A percentile compares a stretch with the other conserved stretches of the same genome.
Evolutionary conservation across 2,113 vertebrate species (phyloP).

Genomic region (Beaufortia kweichowensis): DNA sequence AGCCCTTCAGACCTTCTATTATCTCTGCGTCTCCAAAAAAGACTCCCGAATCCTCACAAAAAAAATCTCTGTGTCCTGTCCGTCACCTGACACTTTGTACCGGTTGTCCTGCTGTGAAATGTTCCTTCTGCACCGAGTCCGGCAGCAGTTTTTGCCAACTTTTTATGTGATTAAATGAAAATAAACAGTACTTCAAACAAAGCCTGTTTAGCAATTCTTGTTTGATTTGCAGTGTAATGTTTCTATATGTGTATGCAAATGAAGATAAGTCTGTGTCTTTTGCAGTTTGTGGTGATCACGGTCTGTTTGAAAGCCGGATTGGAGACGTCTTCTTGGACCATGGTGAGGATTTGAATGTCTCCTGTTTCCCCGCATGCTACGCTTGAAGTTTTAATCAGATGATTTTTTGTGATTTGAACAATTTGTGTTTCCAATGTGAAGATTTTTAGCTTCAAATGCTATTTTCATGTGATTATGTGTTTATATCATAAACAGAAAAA

Average conservation of each 20-base stretch:
- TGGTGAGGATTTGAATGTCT: slow-evolving; percentile 76
- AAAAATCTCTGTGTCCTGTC: slow-evolving; percentile 30
- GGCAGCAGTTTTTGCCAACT: background rate
- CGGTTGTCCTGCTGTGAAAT: slow-evolving; percentile 9
- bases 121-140: slow-evolving; percentile 5
- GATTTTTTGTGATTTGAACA: slow-evolving; percentile 1
- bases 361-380: slow-evolving; percentile 15
- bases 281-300: slow-evolving; percentile 98
- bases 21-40: background rate
- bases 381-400: background rate
- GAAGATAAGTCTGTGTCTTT: slow-evolving; percentile 49
- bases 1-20: background rate
- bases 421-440: slow-evolving; percentile 19
- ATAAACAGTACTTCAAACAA: slow-evolving; percentile 16
- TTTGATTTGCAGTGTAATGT: background rate
- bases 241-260: slow-evolving; percentile 15
- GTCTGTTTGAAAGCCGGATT: slow-evolving; percentile 98
- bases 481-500: background rate
- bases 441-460: slow-evolving; percentile 9
- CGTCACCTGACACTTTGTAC: background rate
- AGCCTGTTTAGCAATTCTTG: background rate
- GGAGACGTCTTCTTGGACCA: slow-evolving; percentile 96
- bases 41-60: slow-evolving; percentile 27
- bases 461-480: background rate
- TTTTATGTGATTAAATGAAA: background rate